Conservation (phyloP, 2,888 invertebrate species). For the Chrysina gloriosa region DNA sequence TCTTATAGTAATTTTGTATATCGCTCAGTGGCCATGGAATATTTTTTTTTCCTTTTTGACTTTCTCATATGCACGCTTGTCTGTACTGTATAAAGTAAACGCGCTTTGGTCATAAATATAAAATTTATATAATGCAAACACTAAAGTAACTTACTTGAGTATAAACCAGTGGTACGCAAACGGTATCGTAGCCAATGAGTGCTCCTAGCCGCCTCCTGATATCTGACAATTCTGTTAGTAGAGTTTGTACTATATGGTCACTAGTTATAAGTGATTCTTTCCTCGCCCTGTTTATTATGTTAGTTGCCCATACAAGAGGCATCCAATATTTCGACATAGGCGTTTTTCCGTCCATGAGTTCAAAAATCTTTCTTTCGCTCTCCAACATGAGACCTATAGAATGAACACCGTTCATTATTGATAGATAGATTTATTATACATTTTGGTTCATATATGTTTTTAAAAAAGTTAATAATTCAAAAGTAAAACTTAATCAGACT, state of each 20-base stretch:
- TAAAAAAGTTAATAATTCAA: too few species aligned
- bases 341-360: slow-evolving; percentile 88
- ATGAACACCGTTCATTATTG: too few species aligned
- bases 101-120: too few species aligned
- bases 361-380: slow-evolving; percentile 91
- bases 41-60: too few species aligned
- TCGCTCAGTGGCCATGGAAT: too few species aligned
- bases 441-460: too few species aligned
- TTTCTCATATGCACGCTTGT: too few species aligned
- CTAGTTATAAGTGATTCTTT: slow-evolving; percentile 86
- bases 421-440: too few species aligned
- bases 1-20: too few species aligned
- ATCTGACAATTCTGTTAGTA: slow-evolving; percentile 89
- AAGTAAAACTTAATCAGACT: too few species aligned
- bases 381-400: slow-evolving; percentile 87
- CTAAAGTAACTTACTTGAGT: slow-evolving; percentile 78
- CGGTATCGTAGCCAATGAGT: slow-evolving; percentile 90
- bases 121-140: background rate
- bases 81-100: background rate
- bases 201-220: slow-evolving; percentile 86
- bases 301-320: slow-evolving; percentile 93
- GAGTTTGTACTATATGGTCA: slow-evolving; percentile 93
- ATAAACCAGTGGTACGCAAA: slow-evolving; percentile 91
- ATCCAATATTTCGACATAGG: slow-evolving; percentile 95
- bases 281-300: slow-evolving; percentile 88